Evolutionary conservation across 1,140 invertebrate genomes (phyloP), one percentile per base, ranked within the genome.

Genomic region (Stegodyphus mimosarum): DNA sequence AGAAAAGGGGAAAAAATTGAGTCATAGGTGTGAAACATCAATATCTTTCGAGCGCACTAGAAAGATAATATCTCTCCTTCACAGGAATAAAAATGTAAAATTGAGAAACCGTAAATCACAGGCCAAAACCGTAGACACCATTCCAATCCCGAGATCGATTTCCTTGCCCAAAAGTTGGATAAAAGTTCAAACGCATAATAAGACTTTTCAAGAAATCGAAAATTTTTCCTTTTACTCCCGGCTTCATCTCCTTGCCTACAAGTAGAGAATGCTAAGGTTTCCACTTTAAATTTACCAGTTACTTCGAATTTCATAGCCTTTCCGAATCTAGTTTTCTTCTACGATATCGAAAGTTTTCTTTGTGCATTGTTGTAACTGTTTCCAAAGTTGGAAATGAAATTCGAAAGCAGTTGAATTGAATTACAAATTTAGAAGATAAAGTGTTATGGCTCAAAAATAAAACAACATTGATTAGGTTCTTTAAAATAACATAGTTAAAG

Each of bases 261-360:
- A 18, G 15, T 79, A 70, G 13, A 79, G 55, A 79, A 79, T 79
- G 77, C 67, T 48, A 67, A 77, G 67, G 67, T 67, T 77, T 67
- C 49, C 55, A 70, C 77, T 79, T 79, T 49, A 79, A 79, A 79
- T 79, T 79, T 79, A 79, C 77, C 77, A 79, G 77, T 79, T 79
- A 79, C 77, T 79, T 79, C 77, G 77, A 79, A 79, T 79, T 79
- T 79, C 77, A 79, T 79, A 79, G 77, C 4, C 11, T 79, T 18
- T 69, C 33, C 17, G 77, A 77, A 69, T 55, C 33, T 66, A 51
- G 66, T 79, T 77, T 77, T 67, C 75, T 77, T 69, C 10, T 10
- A 63, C 60, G 60, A n/a, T 63, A 63, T 63, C n/a, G 60, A n/a
- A 63, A 63, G 10, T 11, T 63, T 11, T 63, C 10, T 63, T 63